A percentile compares a stretch with the other conserved stretches of the same genome.
These are phyloP conservation scores for Globia sparganii DNA, from an alignment of 2,888 invertebrate genomes.

Conservation along the genomic window DNA sequence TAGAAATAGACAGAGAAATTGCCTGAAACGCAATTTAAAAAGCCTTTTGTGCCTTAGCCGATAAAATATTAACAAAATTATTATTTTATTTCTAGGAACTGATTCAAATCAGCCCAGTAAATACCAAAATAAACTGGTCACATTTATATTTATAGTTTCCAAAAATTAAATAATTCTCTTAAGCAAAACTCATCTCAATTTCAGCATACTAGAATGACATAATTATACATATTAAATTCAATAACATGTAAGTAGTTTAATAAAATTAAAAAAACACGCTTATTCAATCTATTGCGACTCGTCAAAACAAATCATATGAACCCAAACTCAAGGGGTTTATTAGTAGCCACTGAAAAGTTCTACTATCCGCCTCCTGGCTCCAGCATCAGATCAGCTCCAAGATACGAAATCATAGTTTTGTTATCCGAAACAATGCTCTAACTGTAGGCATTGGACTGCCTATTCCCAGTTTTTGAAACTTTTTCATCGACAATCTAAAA, in stretches of 20 bases:
- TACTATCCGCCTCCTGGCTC: too few species aligned
- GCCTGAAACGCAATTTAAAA: too few species aligned
- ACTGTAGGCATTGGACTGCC: neutral
- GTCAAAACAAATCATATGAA: too few species aligned
- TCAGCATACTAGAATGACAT: neutral
- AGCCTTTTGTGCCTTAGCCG: neutral
- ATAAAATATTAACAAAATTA: neutral
- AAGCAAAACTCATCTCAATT: neutral
- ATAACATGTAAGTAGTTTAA: too few species aligned
- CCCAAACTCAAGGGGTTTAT: too few species aligned
- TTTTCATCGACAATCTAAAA: slow-evolving; percentile 12
- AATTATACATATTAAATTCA: too few species aligned
- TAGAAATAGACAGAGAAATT: neutral
- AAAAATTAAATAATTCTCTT: neutral
- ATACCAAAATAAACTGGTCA: neutral
- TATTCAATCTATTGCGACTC: too few species aligned
- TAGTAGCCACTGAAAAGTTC: too few species aligned
- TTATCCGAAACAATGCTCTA: neutral
- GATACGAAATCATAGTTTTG: too few species aligned
- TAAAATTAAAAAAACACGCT: too few species aligned
- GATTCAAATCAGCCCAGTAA: neutral
- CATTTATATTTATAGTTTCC: neutral
- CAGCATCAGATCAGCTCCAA: too few species aligned
- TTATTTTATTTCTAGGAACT: neutral
- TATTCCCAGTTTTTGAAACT: neutral